A percentile compares a stretch with the other conserved stretches of the same genome.
Evolutionary conservation across 2,113 vertebrate species (phyloP).

Genomic region (Hippocampus abdominalis): DNA sequence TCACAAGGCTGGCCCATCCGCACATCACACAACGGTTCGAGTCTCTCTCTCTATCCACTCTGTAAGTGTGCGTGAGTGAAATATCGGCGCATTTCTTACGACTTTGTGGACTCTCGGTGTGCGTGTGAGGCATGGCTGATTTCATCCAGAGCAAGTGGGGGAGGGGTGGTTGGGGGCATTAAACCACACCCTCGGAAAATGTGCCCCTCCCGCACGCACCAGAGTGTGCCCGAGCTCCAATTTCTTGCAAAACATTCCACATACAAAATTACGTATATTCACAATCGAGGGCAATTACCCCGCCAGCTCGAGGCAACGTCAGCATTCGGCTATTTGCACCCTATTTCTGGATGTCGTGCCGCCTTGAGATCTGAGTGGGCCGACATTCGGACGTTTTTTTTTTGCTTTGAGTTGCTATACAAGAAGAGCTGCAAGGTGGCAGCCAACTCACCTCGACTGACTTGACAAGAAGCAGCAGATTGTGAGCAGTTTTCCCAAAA

Average conservation of each 20-base stretch:
- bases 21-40: slow-evolving; percentile 37
- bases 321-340: no score
- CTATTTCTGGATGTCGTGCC: no score
- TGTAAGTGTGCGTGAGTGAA: slow-evolving; percentile 37
- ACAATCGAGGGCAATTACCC: no score
- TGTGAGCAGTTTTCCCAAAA: no score
- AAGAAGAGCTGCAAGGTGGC: no score
- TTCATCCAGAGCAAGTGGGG: slow-evolving; percentile 26
- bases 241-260: background rate
- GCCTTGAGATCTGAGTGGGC: no score
- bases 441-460: no score
- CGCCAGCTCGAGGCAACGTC: no score
- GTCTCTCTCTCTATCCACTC: slow-evolving; percentile 31
- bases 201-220: slow-evolving; percentile 16
- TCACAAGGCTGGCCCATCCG: slow-evolving; percentile 51
- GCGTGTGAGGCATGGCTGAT: slow-evolving; percentile 28
- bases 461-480: no score
- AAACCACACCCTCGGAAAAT: slow-evolving; percentile 57
- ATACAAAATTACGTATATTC: background rate
- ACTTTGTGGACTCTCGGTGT: slow-evolving; percentile 3
- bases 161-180: slow-evolving; percentile 3
- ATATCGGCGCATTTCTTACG: background rate
- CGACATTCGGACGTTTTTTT: no score
- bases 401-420: no score
- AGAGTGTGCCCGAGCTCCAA: background rate